Percentiles rank a stretch among this genome's conserved stretches.
Evolutionary conservation across 2,888 invertebrate species (phyloP).

Genomic region (Thera obeliscata): DNA sequence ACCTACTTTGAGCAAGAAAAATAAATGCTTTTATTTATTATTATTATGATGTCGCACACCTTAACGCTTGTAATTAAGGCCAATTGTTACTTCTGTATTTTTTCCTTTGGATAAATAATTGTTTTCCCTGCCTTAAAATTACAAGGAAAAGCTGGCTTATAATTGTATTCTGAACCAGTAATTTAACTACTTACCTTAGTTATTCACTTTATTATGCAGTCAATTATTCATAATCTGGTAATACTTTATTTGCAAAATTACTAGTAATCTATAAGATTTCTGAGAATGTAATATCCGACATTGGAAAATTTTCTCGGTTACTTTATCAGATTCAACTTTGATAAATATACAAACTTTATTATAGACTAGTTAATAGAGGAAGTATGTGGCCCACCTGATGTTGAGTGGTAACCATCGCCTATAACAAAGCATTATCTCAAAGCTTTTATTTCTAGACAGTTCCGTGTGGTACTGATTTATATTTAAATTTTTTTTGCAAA

Average conservation of each 20-base stretch:
- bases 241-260: constrained; percentile 16
- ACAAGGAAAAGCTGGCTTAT: constrained; percentile 12
- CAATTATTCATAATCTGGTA: constrained; percentile 17
- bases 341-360: no score
- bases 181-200: constrained; percentile 9
- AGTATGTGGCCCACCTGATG: no score
- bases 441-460: no score
- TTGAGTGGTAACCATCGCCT: no score
- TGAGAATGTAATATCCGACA: constrained; percentile 1
- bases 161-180: constrained; percentile 16
- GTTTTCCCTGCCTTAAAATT: constrained; percentile 12
- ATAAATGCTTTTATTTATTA: no score
- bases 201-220: constrained; percentile 10
- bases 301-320: constrained; percentile 9
- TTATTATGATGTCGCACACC: no score
- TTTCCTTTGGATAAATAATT: constrained; percentile 5
- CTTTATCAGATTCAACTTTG: neutral
- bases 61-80: no score
- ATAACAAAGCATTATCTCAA: no score
- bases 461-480: no score
- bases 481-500: no score
- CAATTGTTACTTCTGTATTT: neutral
- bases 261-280: constrained; percentile 1
- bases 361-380: no score
- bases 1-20: no score